Evolutionary conservation across 2,113 vertebrate species (phyloP), one percentile per base, ranked within the genome.

Genomic region (Oncorhynchus gorbuscha): DNA sequence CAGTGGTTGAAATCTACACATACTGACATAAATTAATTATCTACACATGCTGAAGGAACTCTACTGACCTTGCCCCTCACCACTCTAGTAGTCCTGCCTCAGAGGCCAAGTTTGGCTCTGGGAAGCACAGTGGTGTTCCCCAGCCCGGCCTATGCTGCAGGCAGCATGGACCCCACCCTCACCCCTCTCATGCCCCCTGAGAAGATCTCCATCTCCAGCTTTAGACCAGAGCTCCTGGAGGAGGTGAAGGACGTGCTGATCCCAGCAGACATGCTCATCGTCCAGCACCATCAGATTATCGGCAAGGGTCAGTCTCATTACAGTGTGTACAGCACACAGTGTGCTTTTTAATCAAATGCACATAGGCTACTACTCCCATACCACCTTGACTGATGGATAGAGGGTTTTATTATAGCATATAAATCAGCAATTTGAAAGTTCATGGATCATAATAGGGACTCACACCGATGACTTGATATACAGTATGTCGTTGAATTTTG

Each of bases 171-270:
- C 1, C 76, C 89, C 69, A 83, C 75, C 83, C 94, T 89, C 59
- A 85, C 93, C 24, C 95, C 97, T 0, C 92, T 99, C 76, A 91
- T 98, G 77, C 88, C 90, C 66, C 58, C 93, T 14, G 91, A 94
- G 0, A 97, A 95, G 77, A 95, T 94, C 81, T 94, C 91, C 75
- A 91, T 96, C 75, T 92, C 94, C 73, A 94, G 93, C 73, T 94
- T 99, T 61, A 91, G 88, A 4, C 92, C 93, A 0, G 92, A 92
- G 67, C 93, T 99, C 30, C 92, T 99, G 88, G 94, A 96, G 64
- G 96, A 99, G 81, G 97, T 99, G 88, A 98, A 98, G 87, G 97
- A 99, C 61, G 95, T 99, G 70, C 93, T 99, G 72, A 97, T 99
- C 86, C 95, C 97, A 0, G 92, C 96, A 0, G 93, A 95, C 62